Conservation (phyloP, 2,888 invertebrate genomes). For the Clitarchus hookeri region DNA sequence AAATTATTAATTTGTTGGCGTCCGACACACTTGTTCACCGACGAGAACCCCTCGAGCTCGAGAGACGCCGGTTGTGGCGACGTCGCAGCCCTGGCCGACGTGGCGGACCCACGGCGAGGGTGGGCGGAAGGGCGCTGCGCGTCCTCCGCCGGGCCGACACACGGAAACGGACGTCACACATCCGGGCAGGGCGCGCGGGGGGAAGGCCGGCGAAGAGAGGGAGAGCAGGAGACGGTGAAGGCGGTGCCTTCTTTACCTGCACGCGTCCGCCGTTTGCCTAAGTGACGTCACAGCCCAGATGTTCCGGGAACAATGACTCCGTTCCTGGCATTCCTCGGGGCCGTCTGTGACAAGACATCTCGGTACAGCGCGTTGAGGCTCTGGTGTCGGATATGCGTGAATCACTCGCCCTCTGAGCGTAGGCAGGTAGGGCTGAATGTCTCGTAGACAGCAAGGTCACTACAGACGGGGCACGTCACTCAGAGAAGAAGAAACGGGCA, state of each 20-base stretch:
- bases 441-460: too few species aligned
- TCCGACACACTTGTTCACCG: too few species aligned
- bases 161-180: conserved; percentile 9
- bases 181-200: neutral
- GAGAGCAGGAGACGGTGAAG: neutral
- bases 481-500: too few species aligned
- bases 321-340: conserved; percentile 2
- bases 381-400: neutral
- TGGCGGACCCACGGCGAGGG: too few species aligned
- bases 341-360: neutral
- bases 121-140: too few species aligned
- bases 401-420: neutral
- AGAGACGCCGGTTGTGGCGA: too few species aligned
- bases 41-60: too few species aligned
- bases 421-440: too few species aligned
- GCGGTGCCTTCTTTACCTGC: neutral
- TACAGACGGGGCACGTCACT: too few species aligned
- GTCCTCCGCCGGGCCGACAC: neutral
- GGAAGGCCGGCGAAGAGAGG: neutral
- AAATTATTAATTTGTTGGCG: too few species aligned
- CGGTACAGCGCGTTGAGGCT: neutral
- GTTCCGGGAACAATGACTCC: conserved; percentile 14
- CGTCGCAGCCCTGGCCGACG: too few species aligned
- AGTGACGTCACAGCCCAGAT: neutral
- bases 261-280: neutral